Conservation (phyloP, 2,888 invertebrate genomes). For the Quadroppia sp. region DNA sequence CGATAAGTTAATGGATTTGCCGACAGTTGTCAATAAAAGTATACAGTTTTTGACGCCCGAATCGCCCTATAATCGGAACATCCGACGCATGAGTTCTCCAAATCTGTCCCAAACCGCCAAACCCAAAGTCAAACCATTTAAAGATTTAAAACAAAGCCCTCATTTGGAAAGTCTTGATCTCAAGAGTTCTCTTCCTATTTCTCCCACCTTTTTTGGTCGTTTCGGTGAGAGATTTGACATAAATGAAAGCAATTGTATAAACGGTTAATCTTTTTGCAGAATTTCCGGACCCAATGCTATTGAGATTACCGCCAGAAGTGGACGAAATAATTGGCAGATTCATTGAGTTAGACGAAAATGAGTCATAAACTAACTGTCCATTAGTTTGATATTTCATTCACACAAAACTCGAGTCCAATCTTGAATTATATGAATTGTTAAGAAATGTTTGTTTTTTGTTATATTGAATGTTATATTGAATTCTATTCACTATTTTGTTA, state of each 20-base stretch:
- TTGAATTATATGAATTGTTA: too few species aligned
- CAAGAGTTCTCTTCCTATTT: slow-evolving; percentile 47
- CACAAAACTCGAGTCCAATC: not conserved
- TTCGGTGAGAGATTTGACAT: slow-evolving; percentile 30
- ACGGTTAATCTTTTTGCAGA: slow-evolving; percentile 20
- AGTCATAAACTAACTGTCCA: not conserved
- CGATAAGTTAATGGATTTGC: slow-evolving; percentile 36
- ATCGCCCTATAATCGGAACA: slow-evolving; percentile 24
- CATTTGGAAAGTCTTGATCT: slow-evolving; percentile 48
- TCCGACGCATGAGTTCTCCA: slow-evolving; percentile 47
- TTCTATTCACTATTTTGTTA: too few species aligned
- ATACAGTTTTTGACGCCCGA: not conserved
- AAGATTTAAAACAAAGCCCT: slow-evolving; percentile 44
- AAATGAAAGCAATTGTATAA: not conserved
- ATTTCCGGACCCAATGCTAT: slow-evolving; percentile 33
- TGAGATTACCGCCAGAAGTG: slow-evolving; percentile 39
- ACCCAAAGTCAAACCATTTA: slow-evolving; percentile 37
- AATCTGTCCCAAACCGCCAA: slow-evolving; percentile 41
- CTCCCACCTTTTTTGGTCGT: slow-evolving; percentile 45
- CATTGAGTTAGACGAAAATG: not conserved
- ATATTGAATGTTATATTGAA: too few species aligned
- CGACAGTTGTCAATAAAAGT: too few species aligned
- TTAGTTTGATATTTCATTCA: not conserved
- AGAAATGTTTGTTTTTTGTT: too few species aligned
- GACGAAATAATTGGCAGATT: slow-evolving; percentile 38